A percentile compares a stretch with the other conserved stretches of the same genome.
Conservation (phyloP, 2,888 invertebrate genomes). For the Sesamia inferens region DNA sequence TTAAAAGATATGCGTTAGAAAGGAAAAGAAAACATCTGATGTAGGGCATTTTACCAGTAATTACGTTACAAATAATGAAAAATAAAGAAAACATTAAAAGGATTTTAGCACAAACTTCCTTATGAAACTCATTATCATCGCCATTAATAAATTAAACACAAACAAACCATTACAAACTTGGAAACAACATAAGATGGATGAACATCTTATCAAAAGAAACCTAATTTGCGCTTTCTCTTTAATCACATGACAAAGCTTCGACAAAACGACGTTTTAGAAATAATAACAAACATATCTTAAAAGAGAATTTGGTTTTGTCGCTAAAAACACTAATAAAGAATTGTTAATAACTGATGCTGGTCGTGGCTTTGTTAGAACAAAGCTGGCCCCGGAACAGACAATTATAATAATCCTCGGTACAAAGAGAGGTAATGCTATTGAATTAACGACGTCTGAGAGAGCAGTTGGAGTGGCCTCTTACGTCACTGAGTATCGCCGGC, state of each 20-base stretch:
- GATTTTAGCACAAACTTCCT: slow-evolving; percentile 29
- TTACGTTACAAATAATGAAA: slow-evolving; percentile 5
- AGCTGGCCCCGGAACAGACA: slow-evolving; percentile 45
- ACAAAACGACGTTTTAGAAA: slow-evolving; percentile 39
- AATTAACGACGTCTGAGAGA: slow-evolving; percentile 67
- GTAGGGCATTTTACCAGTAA: neutral
- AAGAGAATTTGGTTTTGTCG: slow-evolving; percentile 23
- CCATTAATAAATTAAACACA: slow-evolving; percentile 52
- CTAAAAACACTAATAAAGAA: slow-evolving; percentile 47
- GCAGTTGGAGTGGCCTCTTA: slow-evolving; percentile 46
- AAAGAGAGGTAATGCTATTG: slow-evolving; percentile 66
- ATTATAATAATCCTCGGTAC: slow-evolving; percentile 62
- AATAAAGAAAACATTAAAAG: slow-evolving; percentile 21
- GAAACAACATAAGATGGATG: slow-evolving; percentile 52
- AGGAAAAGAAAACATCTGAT: neutral
- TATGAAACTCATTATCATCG: slow-evolving; percentile 52
- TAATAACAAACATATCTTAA: slow-evolving; percentile 20
- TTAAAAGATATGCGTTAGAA: neutral
- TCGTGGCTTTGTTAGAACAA: slow-evolving; percentile 26
- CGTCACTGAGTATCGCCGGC: slow-evolving; percentile 49
- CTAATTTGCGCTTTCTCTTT: slow-evolving; percentile 50
- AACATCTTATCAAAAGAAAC: slow-evolving; percentile 58
- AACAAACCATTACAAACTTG: slow-evolving; percentile 57
- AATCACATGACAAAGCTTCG: slow-evolving; percentile 54
- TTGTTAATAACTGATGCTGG: slow-evolving; percentile 41